phyloP scores from a whole-genome alignment of 2,888 invertebrate species.

The Gerris lacustris region DNA sequence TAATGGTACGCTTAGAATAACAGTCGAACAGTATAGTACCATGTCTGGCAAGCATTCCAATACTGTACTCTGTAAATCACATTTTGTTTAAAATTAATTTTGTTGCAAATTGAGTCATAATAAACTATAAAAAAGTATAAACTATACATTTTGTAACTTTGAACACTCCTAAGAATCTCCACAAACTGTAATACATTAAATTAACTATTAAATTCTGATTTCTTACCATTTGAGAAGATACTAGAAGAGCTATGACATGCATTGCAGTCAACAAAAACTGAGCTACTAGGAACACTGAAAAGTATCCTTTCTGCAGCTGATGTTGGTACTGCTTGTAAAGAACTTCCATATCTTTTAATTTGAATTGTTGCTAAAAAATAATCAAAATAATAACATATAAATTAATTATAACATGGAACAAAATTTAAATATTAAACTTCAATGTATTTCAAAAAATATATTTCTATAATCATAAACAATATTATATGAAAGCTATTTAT shows the following conservation, averaged over 20 bases:
- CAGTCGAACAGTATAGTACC: slow-evolving; percentile 38
- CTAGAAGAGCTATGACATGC: slow-evolving; percentile 39
- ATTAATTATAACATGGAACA: neutral
- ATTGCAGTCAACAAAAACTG: slow-evolving; percentile 51
- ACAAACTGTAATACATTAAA: no score
- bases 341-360: slow-evolving; percentile 58
- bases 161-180: no score
- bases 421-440: no score
- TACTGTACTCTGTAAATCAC: neutral
- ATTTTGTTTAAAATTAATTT: neutral
- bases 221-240: slow-evolving; percentile 21
- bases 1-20: slow-evolving; percentile 38
- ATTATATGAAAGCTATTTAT: no score
- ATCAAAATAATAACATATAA: slow-evolving; percentile 15
- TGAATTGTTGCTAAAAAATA: slow-evolving; percentile 58
- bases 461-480: no score
- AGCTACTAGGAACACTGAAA: slow-evolving; percentile 60
- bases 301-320: slow-evolving; percentile 62
- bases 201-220: neutral
- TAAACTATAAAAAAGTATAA: no score
- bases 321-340: slow-evolving; percentile 63
- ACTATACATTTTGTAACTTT: no score
- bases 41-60: slow-evolving; percentile 37
- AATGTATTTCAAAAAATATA: no score
- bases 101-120: neutral